Conservation (phyloP, 92 coral and sea anemone species). For the Phymanthus crucifer region DNA sequence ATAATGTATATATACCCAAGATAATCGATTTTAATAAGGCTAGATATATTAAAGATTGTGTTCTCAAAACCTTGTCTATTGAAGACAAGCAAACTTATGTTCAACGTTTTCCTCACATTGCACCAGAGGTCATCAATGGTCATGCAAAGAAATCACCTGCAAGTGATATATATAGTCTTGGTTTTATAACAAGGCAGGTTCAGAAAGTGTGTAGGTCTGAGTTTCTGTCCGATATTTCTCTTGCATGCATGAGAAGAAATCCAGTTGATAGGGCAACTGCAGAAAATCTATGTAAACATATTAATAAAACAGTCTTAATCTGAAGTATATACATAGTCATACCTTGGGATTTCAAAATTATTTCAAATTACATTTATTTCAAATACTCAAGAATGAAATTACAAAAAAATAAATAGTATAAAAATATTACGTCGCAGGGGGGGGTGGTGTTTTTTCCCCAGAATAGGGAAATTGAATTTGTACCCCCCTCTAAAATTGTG, state of each 20-base stretch:
- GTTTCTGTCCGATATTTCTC: not conserved
- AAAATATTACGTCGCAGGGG: too few relatives aligned
- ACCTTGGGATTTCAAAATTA: too few relatives aligned
- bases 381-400: too few relatives aligned
- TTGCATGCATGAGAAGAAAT: constrained; percentile 18
- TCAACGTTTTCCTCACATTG: constrained; percentile 15
- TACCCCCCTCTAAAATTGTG: too few relatives aligned
- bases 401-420: too few relatives aligned
- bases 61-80: not conserved
- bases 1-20: constrained; percentile 25
- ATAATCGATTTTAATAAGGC: constrained; percentile 25
- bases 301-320: too few relatives aligned
- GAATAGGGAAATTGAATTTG: too few relatives aligned
- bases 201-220: not conserved
- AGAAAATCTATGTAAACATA: too few relatives aligned
- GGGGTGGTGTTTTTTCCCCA: too few relatives aligned
- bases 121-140: constrained; percentile 10
- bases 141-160: constrained; percentile 8
- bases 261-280: constrained; percentile 21
- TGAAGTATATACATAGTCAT: too few relatives aligned
- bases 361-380: too few relatives aligned
- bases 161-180: constrained; percentile 10
- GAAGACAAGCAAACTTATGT: constrained; percentile 1
- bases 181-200: constrained; percentile 4
- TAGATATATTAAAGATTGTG: constrained; percentile 16